Evolutionary conservation across 37 sponge, comb jelly and placozoan species (phyloP).

Genomic region (Haliclona indistincta): DNA sequence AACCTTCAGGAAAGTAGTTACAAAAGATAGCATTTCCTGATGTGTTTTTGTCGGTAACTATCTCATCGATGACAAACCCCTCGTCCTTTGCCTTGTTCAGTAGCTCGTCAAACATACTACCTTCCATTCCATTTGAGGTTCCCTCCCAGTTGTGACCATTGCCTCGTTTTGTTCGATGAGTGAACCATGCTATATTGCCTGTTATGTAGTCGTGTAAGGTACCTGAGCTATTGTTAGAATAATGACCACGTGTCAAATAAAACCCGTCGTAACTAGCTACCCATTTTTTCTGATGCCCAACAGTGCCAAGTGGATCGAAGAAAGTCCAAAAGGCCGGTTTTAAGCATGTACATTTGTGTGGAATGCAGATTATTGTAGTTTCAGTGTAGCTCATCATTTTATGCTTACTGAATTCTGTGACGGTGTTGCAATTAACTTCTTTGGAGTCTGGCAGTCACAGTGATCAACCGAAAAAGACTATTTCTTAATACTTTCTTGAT

Average conservation of each 20-base stretch:
- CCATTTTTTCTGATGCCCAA: constrained; percentile 1
- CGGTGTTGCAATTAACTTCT: no score
- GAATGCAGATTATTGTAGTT: no score
- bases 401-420: no score
- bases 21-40: constrained; percentile 10
- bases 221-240: constrained; percentile 9
- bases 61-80: background rate
- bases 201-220: constrained; percentile 10
- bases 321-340: no score
- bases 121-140: constrained; percentile 8
- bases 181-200: constrained; percentile 12
- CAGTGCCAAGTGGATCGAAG: no score
- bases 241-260: constrained; percentile 13
- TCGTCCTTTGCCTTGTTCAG: background rate
- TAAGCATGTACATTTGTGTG: no score
- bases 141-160: constrained; percentile 2
- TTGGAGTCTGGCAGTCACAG: no score
- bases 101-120: constrained; percentile 2
- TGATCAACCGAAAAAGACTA: no score
- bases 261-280: constrained; percentile 2
- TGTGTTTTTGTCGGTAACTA: background rate
- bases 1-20: background rate
- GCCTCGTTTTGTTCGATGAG: constrained; percentile 13
- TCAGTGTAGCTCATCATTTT: no score
- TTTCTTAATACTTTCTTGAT: no score